Base-by-base conservation (phyloP, 2,888 invertebrate genomes). In the Dendrolimus houi region DNA sequence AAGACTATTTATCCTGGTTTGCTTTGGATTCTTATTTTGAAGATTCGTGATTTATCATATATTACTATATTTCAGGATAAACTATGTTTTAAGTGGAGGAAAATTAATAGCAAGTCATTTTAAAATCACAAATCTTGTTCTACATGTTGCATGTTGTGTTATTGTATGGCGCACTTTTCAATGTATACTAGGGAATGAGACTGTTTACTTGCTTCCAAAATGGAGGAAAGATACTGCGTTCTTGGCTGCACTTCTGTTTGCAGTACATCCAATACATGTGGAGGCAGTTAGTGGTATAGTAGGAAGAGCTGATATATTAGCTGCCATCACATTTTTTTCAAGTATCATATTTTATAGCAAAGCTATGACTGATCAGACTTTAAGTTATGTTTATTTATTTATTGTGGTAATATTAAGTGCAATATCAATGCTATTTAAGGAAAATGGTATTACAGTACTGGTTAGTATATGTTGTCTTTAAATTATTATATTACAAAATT, bases 201-300 rank as follows among this genome's bases (percentile, higher is more conserved):
- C 60, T 52, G 47, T 2, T 47, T 12, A 47, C 3, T 29, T 29
- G 6, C 47, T 10, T 10, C 47, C 47, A 47, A 65, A 60, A 40
- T 69, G 65, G 60, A 65, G 63, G 61, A 64, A 62, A 40, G 87
- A 92, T 63, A 75, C 90, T 59, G 91, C 94, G 53, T 94, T 94
- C 68, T 85, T 95, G 58, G 92, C 95, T 52, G 91, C 96, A 13
- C 68, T 95, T 3, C 76, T 98, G 41, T 99, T 98, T 89, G 93
- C 97, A 12, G 94, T 96, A 13, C 99, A 99, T 91, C 99, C 99
- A 0, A 88, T 99, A 55, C 99, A 99, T 83, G 94, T 96, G 0
- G 99, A 99, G 91, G 96, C 97, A 60, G 97, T 99, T 2, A 94
- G 96, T 59, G 98, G 97, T 17, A 92, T 98, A 58, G 98, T 99